A percentile compares a stretch with the other conserved stretches of the same genome.
These are phyloP conservation scores for Phrynocephalus guinanensis DNA, from an alignment of 2,797 vertebrate genomes.

Conservation along the genomic window DNA sequence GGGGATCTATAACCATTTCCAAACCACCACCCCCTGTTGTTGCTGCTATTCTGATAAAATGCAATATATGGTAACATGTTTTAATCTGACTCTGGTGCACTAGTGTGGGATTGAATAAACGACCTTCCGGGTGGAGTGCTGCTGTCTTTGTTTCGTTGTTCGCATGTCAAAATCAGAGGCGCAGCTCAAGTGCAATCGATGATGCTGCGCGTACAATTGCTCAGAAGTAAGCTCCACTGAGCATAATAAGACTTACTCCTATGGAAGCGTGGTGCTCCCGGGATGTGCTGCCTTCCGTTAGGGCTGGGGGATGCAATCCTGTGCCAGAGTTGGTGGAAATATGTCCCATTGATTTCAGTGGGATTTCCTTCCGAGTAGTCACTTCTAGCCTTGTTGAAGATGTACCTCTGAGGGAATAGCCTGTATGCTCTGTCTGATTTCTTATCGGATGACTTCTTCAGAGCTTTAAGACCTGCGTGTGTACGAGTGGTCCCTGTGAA, in stretches of 20 bases:
- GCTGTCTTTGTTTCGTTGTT: conserved; percentile 67
- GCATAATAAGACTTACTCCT: background rate
- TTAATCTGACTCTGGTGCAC: conserved; percentile 58
- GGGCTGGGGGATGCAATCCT: background rate
- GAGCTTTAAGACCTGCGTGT: no score
- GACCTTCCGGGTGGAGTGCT: conserved; percentile 44
- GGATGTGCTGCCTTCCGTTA: no score
- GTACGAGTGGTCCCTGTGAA: no score
- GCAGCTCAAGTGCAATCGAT: background rate
- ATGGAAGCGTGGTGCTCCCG: no score
- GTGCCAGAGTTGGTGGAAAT: background rate
- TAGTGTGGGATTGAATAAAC: conserved; percentile 64
- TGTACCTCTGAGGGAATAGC: no score
- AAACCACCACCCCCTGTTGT: no score
- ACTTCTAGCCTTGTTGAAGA: no score
- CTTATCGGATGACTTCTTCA: no score
- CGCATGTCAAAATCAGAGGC: background rate
- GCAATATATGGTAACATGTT: conserved; percentile 69
- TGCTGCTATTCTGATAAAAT: conserved; percentile 69
- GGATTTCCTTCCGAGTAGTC: no score
- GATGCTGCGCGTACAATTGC: background rate
- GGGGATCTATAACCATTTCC: conserved; percentile 53
- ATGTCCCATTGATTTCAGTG: background rate
- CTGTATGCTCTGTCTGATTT: no score
- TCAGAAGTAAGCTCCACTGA: background rate